Base-by-base conservation (phyloP, 2,113 vertebrate species). In the Chauna torquata region DNA sequence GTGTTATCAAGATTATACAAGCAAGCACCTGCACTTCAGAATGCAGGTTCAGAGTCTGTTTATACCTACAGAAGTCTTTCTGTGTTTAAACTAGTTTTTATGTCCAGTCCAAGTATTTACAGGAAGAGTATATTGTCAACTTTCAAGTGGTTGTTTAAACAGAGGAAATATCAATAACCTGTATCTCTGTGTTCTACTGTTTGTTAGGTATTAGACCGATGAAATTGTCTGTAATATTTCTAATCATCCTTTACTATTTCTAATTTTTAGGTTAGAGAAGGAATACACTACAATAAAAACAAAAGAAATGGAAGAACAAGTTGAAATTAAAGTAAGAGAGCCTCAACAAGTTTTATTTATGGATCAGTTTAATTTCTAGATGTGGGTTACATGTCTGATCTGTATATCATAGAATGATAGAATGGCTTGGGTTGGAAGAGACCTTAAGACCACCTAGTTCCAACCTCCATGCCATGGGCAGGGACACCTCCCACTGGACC, bases 261-360 rank as follows among this genome's bases (percentile, higher is more conserved):
- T 65, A 57, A 83, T 52, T 97, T 97, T 95, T 91, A 99, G 99
- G 98, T 98, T 99, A 95, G 99, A 99, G 97, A 99, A 99, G 93
- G 99, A 99, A 95, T 99, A 99, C 97, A 99, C 99, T 98, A 99
- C 99, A 98, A 99, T 99, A 98, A 99, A 99, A 98, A 99, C 99
- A 75, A 99, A 99, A 97, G 99, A 99, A 97, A 99, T 99, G 99
- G 99, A 99, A 97, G 99, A 99, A 82, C 99, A 99, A 98, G 99
- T 99, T 96, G 99, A 99, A 98, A 99, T 99, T 98, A 99, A 99
- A 98, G 99, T 99, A 97, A 97, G 98, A 90, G 44, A 68, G 5
- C 16, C 34, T 91, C 55, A 83, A 42, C 19, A 36, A 42, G 82
- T 54, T 54, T 23, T 62, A 50, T 65, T 72, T 59, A 61, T 75